Base-by-base conservation (phyloP, 2,888 invertebrate genomes). In the Agelastica alni region DNA sequence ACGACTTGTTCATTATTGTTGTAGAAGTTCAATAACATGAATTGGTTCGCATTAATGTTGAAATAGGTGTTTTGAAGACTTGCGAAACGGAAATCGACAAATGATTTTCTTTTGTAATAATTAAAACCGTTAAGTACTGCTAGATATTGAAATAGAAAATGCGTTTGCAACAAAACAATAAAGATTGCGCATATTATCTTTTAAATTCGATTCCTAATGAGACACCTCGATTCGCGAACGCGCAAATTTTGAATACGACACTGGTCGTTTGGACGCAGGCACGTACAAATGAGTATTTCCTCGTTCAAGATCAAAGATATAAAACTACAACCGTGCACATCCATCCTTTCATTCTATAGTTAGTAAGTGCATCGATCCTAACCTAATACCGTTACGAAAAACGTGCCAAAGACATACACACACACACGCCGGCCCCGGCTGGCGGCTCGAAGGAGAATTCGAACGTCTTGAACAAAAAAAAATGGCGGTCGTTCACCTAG, bases 401-500 rank as follows among this genome's bases (percentile, higher is more conserved):
- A 46, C 59, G 53, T 53, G 53, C 57, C 41, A 49, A 49, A 49
- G 49, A 49, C 49, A 41, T 9, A 45, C 30, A 45, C 31, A 45
- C 45, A 31, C 31, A 43, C 28, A 52, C 49, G 18, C 45, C 22
- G 31, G 28, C 31, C 28, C 36, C 36, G 9, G 45, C 20, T 39
- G 32, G 39, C 37, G 28, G 49, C 18, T 32, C 7, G 37, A 39
- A 34, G 46, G 41, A 32, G 51, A 31, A 36, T 22, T 18, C 41
- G 49, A 36, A 20, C 53, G 53, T 52, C 52, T 51, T 36, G 26
- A 56, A n/a, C n/a, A n/a, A n/a, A 56, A 62, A 59, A 57, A 62
- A 59, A 58, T 58, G 42, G 42, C 58, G 64, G 67, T 64, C 67
- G 61, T 68, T 68, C 65, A 68, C 66, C 67, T 63, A 53, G 13